Evolutionary conservation across 1,140 invertebrate species (phyloP).

Genomic region (honey bee (Apis mellifera)): Amel_HAv3.1 CM009942.2:6088501-6089000

Average conservation of each 20-base stretch:
- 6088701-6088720: neutral
- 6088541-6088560: no score
- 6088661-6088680: conserved; percentile 11
- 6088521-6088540: neutral
- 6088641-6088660: conserved; percentile 4
- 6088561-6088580: neutral
- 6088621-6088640: neutral
- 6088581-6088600: neutral
- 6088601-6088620: neutral
- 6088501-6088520: neutral
- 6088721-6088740: neutral
- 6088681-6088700: conserved; percentile 1
- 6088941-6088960: neutral
- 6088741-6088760: neutral
- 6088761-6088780: neutral
- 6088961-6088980: neutral
- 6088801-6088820: conserved; percentile 13
- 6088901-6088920: neutral
- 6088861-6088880: neutral
- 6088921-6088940: neutral
- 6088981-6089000: neutral
- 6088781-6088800: conserved; percentile 2
- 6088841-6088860: neutral
- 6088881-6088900: neutral
- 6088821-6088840: neutral